Evolutionary conservation across 2,797 vertebrate genomes (phyloP).

Genomic region (Tragelaphus oryx): DNA sequence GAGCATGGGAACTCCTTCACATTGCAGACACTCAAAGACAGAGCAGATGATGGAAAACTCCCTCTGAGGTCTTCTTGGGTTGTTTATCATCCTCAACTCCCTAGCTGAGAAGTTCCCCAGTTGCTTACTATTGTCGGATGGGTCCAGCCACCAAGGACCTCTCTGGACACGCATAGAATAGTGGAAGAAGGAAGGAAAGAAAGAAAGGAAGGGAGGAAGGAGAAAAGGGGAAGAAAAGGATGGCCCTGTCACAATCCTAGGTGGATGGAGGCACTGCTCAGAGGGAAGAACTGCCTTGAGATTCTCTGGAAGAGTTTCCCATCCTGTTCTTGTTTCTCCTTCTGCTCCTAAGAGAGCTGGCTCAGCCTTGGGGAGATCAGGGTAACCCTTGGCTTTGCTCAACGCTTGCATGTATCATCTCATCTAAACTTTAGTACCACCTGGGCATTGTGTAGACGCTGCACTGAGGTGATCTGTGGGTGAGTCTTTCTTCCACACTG

Average conservation of each 20-base stretch:
- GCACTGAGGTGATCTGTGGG: neutral
- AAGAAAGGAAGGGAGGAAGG: too few species aligned
- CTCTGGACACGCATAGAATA: neutral
- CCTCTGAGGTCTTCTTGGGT: neutral
- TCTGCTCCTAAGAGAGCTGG: neutral
- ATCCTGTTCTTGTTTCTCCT: neutral
- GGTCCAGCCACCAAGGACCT: neutral
- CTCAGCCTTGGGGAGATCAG: neutral
- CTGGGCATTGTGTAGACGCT: neutral
- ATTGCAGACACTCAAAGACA: neutral
- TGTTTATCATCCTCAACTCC: neutral
- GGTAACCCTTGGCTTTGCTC: neutral
- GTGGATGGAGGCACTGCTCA: neutral
- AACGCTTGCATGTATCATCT: neutral
- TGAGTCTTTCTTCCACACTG: neutral
- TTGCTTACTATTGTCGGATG: neutral
- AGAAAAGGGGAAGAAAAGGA: neutral
- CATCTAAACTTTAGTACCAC: neutral
- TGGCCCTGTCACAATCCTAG: fast-evolving
- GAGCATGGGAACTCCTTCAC: neutral
- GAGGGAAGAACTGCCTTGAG: neutral
- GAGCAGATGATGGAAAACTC: neutral
- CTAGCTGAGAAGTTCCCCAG: neutral
- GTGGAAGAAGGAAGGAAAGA: too few species aligned
- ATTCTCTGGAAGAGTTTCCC: neutral